A percentile compares a stretch with the other conserved stretches of the same genome.
Conservation (phyloP, 2,888 invertebrate species). For the Leucozona laternaria region DNA sequence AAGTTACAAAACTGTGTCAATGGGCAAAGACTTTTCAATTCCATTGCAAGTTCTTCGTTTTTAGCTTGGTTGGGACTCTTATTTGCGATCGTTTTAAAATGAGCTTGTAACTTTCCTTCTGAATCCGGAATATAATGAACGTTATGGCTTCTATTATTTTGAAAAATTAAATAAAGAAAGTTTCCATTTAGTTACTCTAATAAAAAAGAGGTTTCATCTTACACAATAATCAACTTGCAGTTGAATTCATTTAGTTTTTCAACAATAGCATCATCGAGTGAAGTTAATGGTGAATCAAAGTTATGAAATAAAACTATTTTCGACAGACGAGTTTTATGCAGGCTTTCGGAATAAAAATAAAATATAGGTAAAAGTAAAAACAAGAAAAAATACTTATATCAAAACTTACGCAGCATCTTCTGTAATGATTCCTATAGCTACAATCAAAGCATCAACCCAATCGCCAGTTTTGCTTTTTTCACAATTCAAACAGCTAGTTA, state of each 20-base stretch:
- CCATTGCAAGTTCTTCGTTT: slow-evolving; percentile 84
- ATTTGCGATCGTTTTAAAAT: slow-evolving; percentile 76
- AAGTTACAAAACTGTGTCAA: slow-evolving; percentile 84
- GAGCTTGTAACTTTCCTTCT: slow-evolving; percentile 78
- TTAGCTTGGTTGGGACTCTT: slow-evolving; percentile 79
- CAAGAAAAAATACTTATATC: background rate
- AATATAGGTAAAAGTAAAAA: background rate
- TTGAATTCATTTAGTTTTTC: slow-evolving; percentile 85
- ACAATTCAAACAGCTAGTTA: slow-evolving; percentile 81
- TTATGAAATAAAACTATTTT: slow-evolving; percentile 88
- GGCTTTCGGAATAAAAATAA: slow-evolving; percentile 76
- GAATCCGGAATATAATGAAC: slow-evolving; percentile 81
- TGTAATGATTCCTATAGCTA: slow-evolving; percentile 85
- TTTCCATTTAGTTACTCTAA: background rate
- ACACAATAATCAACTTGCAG: slow-evolving; percentile 88
- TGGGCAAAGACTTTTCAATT: slow-evolving; percentile 78
- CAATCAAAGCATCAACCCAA: slow-evolving; percentile 87
- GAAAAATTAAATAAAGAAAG: background rate
- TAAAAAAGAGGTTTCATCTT: slow-evolving; percentile 69
- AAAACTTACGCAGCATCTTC: slow-evolving; percentile 79
- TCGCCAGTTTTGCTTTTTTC: slow-evolving; percentile 85
- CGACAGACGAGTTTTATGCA: slow-evolving; percentile 82
- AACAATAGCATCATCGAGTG: slow-evolving; percentile 85
- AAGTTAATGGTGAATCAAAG: slow-evolving; percentile 85
- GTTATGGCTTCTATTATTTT: slow-evolving; percentile 80